Evolutionary conservation across 1,140 invertebrate genomes (phyloP), one percentile per base, ranked within the genome.

Genomic region (Drosophila subobscura): DNA sequence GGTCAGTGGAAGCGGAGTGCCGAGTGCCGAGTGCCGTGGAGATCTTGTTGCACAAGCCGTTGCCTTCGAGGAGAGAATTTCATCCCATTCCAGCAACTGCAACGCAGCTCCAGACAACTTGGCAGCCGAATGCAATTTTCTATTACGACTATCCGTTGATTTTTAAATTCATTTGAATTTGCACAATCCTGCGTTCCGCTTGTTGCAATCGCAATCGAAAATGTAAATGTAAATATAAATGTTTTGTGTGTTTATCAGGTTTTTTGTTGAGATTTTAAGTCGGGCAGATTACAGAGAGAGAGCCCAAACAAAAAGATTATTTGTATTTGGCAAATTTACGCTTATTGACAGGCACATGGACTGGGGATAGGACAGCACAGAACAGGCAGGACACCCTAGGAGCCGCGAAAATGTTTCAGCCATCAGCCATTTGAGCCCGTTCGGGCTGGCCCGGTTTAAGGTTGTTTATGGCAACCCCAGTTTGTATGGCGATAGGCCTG

Each of bases 321-420:
- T 81, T 88, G 83, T 64, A 68, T 78, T 88, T 86, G 77, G 81
- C 81, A 86, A 86, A 86, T 86, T 88, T 86, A 75, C 81, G 83
- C 81, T 88, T 88, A 81, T 86, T 86, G 81, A 49, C 49, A 53
- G 54, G 16, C 40, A 12, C 33, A 37, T 37, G 33, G 33, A 10
- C 12, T 8, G 42, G 42, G 46, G 2, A 16, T 20, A 20, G 16
- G 16, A 20, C 16, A 8, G 22, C 5, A 25, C n/a, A 7, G 16
- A 7, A 10, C 33, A 33, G 7, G 6, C n/a, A 29, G 45, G 5
- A 20, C 16, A 0, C 16, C 16, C 16, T 20, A 7, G 23, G 44
- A 42, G 25, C 10, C 14, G 37, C 37, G 53, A 16, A 29, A 55
- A 54, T 70, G 71, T 56, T 81, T 60, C 41, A 51, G 42, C 41